Conservation (phyloP, 2,888 invertebrate species). For the Nomada fucata region DNA sequence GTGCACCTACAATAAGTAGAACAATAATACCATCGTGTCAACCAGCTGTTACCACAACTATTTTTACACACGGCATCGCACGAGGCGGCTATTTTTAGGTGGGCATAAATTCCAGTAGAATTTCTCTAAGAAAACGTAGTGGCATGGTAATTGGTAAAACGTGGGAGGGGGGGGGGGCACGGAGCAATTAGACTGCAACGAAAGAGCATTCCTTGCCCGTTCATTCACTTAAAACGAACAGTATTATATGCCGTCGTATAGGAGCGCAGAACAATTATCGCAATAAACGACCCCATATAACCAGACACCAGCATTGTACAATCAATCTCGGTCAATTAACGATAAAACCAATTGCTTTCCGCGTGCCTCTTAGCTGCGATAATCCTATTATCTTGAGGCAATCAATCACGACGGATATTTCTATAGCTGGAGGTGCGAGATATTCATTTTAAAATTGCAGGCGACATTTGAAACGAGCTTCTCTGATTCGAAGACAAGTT, state of each 20-base stretch:
- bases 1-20: constrained; percentile 72
- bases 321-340: constrained; percentile 12
- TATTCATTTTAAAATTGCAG: background rate
- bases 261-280: constrained; percentile 18
- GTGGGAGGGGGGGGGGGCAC: background rate
- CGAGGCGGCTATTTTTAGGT: no score
- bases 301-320: background rate
- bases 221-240: constrained; percentile 13
- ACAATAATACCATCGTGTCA: background rate
- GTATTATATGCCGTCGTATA: background rate
- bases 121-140: background rate
- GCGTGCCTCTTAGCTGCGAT: background rate
- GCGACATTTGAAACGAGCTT: background rate
- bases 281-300: background rate
- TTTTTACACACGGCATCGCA: constrained; percentile 1
- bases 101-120: background rate
- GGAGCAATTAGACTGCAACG: no score
- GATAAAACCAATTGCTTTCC: constrained; percentile 9
- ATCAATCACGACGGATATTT: background rate
- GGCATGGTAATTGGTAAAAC: background rate
- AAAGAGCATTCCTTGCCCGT: background rate
- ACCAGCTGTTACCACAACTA: background rate
- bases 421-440: background rate
- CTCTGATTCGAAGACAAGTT: background rate
- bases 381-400: constrained; percentile 3